phyloP scores from a whole-genome alignment of 2,113 vertebrate genomes.

The Oostethus manadensis region DNA sequence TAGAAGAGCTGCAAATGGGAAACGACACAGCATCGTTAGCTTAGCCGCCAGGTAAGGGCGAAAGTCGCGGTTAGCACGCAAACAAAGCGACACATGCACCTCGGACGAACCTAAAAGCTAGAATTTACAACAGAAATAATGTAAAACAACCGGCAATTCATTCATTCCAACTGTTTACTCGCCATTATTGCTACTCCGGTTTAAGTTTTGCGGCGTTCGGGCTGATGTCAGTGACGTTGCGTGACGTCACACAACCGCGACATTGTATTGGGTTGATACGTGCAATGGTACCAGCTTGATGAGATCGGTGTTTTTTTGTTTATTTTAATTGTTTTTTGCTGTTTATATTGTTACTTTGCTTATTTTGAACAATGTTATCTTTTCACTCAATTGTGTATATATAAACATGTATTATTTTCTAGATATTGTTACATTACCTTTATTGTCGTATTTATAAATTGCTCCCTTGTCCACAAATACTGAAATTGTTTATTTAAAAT shows the following conservation, averaged over 20 bases:
- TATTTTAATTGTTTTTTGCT: neutral
- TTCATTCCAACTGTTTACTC: neutral
- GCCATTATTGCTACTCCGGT: conserved; percentile 4
- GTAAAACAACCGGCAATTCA: neutral
- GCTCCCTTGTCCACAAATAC: no score
- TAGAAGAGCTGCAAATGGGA: conserved; percentile 80
- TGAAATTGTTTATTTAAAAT: no score
- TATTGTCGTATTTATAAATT: neutral
- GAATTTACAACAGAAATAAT: neutral
- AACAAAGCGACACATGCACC: fast-evolving
- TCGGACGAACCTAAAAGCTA: neutral
- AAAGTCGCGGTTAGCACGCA: neutral
- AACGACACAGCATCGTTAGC: conserved; percentile 18
- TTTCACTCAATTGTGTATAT: no score
- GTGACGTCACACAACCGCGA: neutral
- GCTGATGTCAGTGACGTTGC: neutral
- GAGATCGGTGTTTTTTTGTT: neutral
- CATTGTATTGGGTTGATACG: no score
- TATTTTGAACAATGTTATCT: neutral
- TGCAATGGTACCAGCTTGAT: no score
- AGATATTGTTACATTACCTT: no score
- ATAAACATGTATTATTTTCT: no score
- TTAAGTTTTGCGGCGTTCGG: conserved; percentile 10
- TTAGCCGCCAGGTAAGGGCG: conserved; percentile 25
- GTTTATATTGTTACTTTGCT: neutral